phyloP scores from a whole-genome alignment of 2,797 vertebrate species.

The Staurois parvus region DNA sequence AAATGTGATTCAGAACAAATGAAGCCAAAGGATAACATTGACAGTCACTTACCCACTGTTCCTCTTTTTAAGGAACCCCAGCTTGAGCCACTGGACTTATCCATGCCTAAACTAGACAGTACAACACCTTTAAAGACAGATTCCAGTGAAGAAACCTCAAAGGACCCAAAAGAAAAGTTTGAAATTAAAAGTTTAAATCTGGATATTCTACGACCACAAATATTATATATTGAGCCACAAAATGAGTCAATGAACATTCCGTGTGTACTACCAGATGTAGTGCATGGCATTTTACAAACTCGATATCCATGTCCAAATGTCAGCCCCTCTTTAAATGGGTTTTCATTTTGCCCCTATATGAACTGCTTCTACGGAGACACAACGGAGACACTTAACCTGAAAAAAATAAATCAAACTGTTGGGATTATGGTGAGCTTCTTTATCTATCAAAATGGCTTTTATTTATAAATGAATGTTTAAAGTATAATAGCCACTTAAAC shows the following conservation, averaged over 20 bases:
- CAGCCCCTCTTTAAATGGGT: conserved; percentile 64
- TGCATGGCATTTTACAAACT: conserved; percentile 70
- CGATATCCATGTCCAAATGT: conserved; percentile 70
- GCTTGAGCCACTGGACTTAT: conserved; percentile 80
- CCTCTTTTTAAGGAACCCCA: conserved; percentile 64
- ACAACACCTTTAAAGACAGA: conserved; percentile 25
- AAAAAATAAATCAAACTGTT: conserved; percentile 68
- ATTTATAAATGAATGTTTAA: no score
- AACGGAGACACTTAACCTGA: conserved; percentile 72
- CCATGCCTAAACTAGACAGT: conserved; percentile 74
- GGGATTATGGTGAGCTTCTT: conserved; percentile 73
- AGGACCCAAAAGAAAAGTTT: not conserved
- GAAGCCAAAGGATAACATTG: not conserved
- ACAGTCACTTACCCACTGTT: not conserved
- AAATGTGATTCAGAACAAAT: conserved; percentile 63
- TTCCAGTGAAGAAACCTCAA: not conserved
- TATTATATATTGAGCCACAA: not conserved
- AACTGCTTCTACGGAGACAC: conserved; percentile 77
- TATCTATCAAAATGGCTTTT: not conserved
- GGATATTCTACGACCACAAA: not conserved
- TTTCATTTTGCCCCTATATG: conserved; percentile 76
- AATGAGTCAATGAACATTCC: conserved; percentile 65
- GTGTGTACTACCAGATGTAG: conserved; percentile 65
- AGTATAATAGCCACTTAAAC: no score
- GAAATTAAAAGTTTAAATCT: not conserved